Conservation (phyloP, 2,888 invertebrate genomes). For the Polymixis flavicincta region DNA sequence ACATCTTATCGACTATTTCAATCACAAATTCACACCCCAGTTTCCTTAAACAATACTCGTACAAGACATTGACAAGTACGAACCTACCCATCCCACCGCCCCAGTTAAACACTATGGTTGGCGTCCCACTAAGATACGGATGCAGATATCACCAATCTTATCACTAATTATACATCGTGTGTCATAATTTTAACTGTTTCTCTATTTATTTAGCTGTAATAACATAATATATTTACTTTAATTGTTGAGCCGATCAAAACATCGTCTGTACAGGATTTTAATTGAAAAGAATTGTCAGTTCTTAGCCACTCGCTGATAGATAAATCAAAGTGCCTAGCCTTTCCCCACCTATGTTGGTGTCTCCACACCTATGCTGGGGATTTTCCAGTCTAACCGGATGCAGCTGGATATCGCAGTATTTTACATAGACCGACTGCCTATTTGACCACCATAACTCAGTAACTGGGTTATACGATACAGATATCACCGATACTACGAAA, state of each 20-base stretch:
- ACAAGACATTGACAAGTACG: not conserved
- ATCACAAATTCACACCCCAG: not conserved
- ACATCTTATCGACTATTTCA: slow-evolving; percentile 6
- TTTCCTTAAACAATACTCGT: not conserved
- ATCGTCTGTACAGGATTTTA: not conserved
- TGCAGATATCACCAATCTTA: slow-evolving; percentile 49
- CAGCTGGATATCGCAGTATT: no score
- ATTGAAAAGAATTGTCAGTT: not conserved
- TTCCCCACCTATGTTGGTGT: no score
- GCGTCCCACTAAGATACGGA: slow-evolving; percentile 55
- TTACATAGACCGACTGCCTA: no score
- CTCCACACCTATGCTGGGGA: no score
- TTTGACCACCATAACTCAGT: no score
- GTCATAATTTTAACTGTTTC: slow-evolving; percentile 18
- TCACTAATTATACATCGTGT: slow-evolving; percentile 35
- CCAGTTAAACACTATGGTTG: slow-evolving; percentile 42
- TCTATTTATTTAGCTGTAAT: slow-evolving; percentile 42
- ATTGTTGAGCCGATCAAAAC: not conserved
- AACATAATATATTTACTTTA: slow-evolving; percentile 6
- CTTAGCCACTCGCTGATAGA: not conserved
- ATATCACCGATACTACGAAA: no score
- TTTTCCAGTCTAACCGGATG: no score
- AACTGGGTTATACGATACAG: no score
- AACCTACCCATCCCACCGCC: slow-evolving; percentile 8
- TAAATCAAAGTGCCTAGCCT: no score